Evolutionary conservation across 2,888 invertebrate genomes (phyloP).

Genomic region (Chrysomela aeneicollis): DNA sequence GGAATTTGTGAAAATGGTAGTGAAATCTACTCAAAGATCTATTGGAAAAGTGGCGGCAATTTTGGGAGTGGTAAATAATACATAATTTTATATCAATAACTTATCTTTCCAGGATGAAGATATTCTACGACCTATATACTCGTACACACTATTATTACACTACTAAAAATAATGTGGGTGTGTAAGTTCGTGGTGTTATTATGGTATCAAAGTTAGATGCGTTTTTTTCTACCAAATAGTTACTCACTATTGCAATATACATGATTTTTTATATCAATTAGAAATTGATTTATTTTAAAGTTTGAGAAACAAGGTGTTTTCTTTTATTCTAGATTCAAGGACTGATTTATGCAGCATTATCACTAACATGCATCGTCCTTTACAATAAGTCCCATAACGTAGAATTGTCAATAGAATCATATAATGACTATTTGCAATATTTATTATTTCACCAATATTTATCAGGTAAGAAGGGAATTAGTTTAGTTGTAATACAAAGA

Average conservation of each 20-base stretch:
- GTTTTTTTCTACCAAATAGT: no score
- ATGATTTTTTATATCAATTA: no score
- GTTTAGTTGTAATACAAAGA: no score
- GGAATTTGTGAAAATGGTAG: conserved; percentile 24
- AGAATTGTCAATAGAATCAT: background rate
- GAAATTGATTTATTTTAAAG: no score
- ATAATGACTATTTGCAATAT: background rate
- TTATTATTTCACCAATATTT: background rate
- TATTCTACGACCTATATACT: no score
- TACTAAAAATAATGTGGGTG: no score
- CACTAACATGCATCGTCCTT: conserved; percentile 36
- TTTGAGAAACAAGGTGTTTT: background rate
- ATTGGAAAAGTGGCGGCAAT: conserved; percentile 33
- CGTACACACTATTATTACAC: no score
- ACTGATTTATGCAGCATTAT: conserved; percentile 34
- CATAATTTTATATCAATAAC: conserved; percentile 22
- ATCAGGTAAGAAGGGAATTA: no score
- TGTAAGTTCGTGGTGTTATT: no score
- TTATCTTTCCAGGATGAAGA: no score
- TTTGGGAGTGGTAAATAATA: conserved; percentile 30
- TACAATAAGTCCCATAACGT: conserved; percentile 23
- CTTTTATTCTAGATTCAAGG: conserved; percentile 42
- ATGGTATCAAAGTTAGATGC: no score
- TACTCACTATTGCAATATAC: no score
- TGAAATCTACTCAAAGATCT: conserved; percentile 28